Evolutionary conservation across 2,888 invertebrate species (phyloP).

Genomic region (Drosophila austrosaltans): DNA sequence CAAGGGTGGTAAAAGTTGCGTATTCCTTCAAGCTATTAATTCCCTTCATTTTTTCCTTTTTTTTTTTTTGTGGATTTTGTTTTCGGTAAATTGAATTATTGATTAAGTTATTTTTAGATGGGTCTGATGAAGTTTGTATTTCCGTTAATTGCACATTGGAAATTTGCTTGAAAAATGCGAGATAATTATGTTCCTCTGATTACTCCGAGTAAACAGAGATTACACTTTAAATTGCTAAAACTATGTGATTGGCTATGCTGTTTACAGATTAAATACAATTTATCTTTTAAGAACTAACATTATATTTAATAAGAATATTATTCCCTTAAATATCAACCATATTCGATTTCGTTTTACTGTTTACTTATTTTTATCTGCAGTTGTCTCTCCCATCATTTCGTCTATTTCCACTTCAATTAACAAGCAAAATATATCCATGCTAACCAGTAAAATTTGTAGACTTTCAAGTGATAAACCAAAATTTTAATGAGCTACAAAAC

Average conservation of each 20-base stretch:
- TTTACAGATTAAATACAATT: too few relatives aligned
- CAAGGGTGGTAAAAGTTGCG: slow-evolving; percentile 20
- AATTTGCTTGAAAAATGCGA: neutral
- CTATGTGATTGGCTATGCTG: too few relatives aligned
- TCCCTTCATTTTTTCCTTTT: neutral
- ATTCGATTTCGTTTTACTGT: neutral
- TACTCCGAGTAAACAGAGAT: neutral
- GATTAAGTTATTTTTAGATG: slow-evolving; percentile 58
- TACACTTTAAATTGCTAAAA: too few relatives aligned
- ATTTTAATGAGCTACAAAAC: slow-evolving; percentile 48
- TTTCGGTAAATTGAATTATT: slow-evolving; percentile 57
- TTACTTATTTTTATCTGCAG: neutral
- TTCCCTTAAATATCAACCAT: neutral
- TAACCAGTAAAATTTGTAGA: slow-evolving; percentile 12
- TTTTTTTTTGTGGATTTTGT: neutral
- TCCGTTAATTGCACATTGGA: neutral
- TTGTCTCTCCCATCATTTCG: too few relatives aligned
- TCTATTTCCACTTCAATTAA: slow-evolving; percentile 9
- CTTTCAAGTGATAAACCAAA: slow-evolving; percentile 29
- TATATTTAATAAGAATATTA: neutral
- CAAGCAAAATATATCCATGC: neutral
- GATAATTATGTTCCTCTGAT: neutral
- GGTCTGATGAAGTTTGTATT: neutral
- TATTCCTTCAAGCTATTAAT: slow-evolving; percentile 8
- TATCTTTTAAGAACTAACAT: neutral